These are phyloP conservation scores for Junco hyemalis DNA, from an alignment of 2,113 vertebrate genomes.

Conservation along the genomic window DNA sequence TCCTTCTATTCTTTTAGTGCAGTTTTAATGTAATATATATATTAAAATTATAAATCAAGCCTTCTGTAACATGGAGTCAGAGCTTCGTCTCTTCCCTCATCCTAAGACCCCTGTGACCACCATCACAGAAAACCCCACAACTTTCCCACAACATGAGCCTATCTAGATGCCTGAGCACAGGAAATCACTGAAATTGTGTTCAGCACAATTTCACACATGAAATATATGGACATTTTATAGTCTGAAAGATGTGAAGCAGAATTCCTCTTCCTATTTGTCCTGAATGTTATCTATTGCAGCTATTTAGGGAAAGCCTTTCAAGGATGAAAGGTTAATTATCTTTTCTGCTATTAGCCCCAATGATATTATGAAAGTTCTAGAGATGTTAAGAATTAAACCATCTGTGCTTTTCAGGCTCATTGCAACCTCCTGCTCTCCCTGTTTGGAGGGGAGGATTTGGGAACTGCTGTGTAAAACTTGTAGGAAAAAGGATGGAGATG, in stretches of 20 bases:
- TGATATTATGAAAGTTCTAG: neutral
- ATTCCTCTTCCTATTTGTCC: neutral
- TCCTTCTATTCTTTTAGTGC: too few relatives aligned
- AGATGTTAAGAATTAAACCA: neutral
- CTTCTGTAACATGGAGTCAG: too few relatives aligned
- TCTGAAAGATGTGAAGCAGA: neutral
- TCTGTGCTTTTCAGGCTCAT: neutral
- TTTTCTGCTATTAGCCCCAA: neutral
- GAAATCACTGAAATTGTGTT: neutral
- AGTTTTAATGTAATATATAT: too few relatives aligned
- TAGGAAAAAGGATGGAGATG: neutral
- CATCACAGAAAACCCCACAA: neutral
- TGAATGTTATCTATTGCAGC: neutral
- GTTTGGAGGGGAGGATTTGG: fast-evolving
- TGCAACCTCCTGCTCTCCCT: neutral
- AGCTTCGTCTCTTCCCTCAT: too few relatives aligned
- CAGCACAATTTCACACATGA: neutral
- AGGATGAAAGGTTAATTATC: neutral
- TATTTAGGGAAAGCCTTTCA: neutral
- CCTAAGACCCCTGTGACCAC: too few relatives aligned
- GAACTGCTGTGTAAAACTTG: neutral
- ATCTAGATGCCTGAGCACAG: neutral
- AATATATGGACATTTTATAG: neutral
- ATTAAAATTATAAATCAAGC: too few relatives aligned
- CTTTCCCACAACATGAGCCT: neutral